Base-by-base conservation (phyloP, 2,888 invertebrate genomes). In the Aporophyla nigra region DNA sequence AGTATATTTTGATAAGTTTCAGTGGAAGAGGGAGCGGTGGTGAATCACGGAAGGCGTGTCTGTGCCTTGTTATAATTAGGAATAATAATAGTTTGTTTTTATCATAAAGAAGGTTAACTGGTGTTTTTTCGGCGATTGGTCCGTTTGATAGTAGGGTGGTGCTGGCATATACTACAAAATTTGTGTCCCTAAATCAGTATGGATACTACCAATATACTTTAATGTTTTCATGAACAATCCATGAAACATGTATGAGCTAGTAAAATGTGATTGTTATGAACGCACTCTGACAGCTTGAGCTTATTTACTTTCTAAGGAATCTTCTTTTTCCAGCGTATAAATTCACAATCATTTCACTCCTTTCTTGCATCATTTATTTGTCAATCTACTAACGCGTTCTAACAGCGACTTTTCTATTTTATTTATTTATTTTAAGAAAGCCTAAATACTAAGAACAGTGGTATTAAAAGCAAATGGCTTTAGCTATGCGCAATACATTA, bases 1-100 rank as follows among this genome's bases (percentile, higher is more conserved):
- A 82, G 86, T 88, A 82, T 89, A 85, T 90, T 88, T 86, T 89
- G 82, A 88, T 87, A 89, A 88, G 79, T 89, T 87, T 78, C 71
- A 27, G 76, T 74, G 46, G 74, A 71, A 76, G 54, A 56, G 61
- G 79, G 76, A 71, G 77, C 58, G 77, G 79, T 61, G 33, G 71
- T 77, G 82, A 75, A 75, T 79, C 76, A 75, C 68, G 67, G 80
- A 72, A 73, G 76, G 87, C 66, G 86, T 79, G 79, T 61, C 73
- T 72, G 1, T 24, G 49, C 10, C 21, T 61, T 62, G 58, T 76
- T 77, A 76, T 82, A 77, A 85, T 83, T 82, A 80, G 49, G 5
- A 80, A 73, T 59, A 59, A 33, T 59, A 59, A 59, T 56, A n/a
- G 49, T 12, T 61, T 70, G 65, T 84, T 68, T 70, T 33, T 72